Conservation (phyloP, 2,888 invertebrate genomes). For the Chaetogeoica ovagalla region DNA sequence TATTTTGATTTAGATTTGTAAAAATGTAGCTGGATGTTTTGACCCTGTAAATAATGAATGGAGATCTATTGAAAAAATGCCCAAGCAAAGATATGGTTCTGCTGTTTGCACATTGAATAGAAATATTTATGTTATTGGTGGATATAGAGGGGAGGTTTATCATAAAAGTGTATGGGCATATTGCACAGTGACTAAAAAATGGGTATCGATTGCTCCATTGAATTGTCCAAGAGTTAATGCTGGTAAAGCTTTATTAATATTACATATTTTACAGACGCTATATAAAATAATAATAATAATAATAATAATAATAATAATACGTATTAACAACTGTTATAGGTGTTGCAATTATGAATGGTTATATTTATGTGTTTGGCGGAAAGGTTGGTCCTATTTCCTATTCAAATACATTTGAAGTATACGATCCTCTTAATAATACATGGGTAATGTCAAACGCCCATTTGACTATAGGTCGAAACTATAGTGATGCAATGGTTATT, state of each 20-base stretch:
- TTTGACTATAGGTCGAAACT: background rate
- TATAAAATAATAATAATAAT: background rate
- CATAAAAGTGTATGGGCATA: background rate
- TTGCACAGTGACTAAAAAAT: background rate
- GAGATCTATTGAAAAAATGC: background rate
- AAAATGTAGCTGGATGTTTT: background rate
- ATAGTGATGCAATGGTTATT: background rate
- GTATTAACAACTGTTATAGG: background rate
- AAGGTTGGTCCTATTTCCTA: no score
- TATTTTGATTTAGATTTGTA: background rate
- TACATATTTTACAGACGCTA: background rate
- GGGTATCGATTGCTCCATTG: background rate
- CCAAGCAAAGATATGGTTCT: background rate
- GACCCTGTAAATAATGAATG: background rate
- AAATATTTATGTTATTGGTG: slow-evolving; percentile 1
- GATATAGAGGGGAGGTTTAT: background rate
- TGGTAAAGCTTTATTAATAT: background rate
- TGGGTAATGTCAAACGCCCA: background rate
- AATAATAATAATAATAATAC: background rate
- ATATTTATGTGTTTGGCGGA: background rate
- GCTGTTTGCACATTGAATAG: background rate
- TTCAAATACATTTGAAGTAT: background rate
- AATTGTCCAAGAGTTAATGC: background rate
- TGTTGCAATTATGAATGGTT: background rate
- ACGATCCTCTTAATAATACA: background rate